Conservation (phyloP, 2,888 invertebrate genomes). For the Allygus modestus region DNA sequence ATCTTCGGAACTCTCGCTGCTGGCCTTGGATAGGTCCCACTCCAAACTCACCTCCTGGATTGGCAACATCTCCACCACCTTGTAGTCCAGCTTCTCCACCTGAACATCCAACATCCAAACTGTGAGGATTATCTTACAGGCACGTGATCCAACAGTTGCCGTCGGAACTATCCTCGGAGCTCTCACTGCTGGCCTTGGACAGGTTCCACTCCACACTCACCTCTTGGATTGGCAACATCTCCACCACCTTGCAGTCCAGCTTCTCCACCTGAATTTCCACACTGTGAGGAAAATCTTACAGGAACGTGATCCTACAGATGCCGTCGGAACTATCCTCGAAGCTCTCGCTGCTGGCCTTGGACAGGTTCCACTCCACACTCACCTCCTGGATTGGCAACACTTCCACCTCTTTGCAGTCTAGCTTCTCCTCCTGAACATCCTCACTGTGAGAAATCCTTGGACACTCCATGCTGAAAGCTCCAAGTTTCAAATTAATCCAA, state of each 20-base stretch:
- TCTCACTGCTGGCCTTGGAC: slow-evolving; percentile 68
- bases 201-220: slow-evolving; percentile 66
- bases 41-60: slow-evolving; percentile 66
- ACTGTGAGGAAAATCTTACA: too few species aligned
- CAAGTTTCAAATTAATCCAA: too few species aligned
- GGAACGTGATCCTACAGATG: slow-evolving; percentile 70
- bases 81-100: slow-evolving; percentile 59
- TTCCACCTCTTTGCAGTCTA: slow-evolving; percentile 63
- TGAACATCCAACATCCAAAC: too few species aligned
- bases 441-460: not conserved
- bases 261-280: slow-evolving; percentile 56
- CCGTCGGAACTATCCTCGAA: slow-evolving; percentile 72
- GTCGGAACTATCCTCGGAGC: slow-evolving; percentile 72
- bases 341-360: slow-evolving; percentile 70
- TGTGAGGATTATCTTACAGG: too few species aligned
- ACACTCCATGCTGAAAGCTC: too few species aligned
- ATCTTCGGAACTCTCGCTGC: slow-evolving; percentile 72
- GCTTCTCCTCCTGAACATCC: slow-evolving; percentile 42
- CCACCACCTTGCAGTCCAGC: slow-evolving; percentile 60
- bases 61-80: slow-evolving; percentile 65
- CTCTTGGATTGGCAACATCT: slow-evolving; percentile 67
- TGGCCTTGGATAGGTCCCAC: slow-evolving; percentile 67
- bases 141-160: slow-evolving; percentile 71
- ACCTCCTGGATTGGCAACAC: slow-evolving; percentile 66
- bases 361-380: slow-evolving; percentile 66